Evolutionary conservation across 2,888 invertebrate species (phyloP), one percentile per base, ranked within the genome.

Genomic region (Pseudoips prasinana): DNA sequence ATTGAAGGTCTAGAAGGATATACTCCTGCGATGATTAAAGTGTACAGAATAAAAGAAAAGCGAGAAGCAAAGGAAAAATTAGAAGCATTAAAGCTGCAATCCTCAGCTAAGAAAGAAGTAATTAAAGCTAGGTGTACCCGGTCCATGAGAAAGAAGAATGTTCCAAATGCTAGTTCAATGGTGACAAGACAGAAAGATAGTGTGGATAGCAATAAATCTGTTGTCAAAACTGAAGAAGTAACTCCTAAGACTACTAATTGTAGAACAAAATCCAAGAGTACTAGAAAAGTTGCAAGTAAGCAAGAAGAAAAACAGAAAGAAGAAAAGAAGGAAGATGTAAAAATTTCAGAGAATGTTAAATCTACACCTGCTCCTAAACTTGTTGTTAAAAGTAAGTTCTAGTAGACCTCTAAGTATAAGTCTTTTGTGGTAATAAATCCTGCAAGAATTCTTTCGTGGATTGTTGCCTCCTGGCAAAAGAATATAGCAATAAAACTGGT

Each of bases 21-120:
- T 44, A 92, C 91, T 0, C 86, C 90, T 25, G 90, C 90, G 0
- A 92, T 92, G 92, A 76, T 90, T 35, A 83, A 72, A 59, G 75
- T 91, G 1, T 67, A 89, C 44, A 79, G 63, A 54, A 72, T 76
- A 33, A 91, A 88, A 69, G 78, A 86, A 39, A 89, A 89, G 46
- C 61, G 86, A 22, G 79, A 86, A 56, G 75, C 75, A 6, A 76
- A 78, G 25, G 88, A 90, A 42, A 77, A 58, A 39, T 44, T 70
- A 7, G 79, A 81, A 10, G 66, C 65, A 1, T 47, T 64, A 3
- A 80, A 76, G 47, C 67, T 66, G 23, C 58, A 63, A 34, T 52
- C 40, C 32, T 25, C 34, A 8, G 46, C 51, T 20, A 71, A 68
- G 31, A 72, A 67, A 17, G 73, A 73, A 43, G 44, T 52, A 9